Evolutionary conservation across 2,888 invertebrate species (phyloP), one percentile per base, ranked within the genome.

Genomic region (Serripes groenlandicus): DNA sequence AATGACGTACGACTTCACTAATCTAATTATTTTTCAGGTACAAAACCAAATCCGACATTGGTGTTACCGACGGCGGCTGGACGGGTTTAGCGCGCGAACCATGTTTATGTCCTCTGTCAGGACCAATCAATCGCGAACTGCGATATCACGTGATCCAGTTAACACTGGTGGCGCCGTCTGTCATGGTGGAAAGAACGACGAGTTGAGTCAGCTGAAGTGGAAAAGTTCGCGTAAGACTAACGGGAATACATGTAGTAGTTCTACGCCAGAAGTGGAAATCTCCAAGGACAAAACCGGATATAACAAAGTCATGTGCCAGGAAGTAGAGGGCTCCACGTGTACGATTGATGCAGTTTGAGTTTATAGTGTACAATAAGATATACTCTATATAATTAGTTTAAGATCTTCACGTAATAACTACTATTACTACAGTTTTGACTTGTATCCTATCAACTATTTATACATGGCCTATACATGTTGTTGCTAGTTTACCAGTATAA

Each of bases 61-160:
- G 30, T 76, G 73, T 56, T 77, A 81, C 54, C 26, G 76, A 21
- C 60, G 69, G 21, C 68, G 76, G 21, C 64, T 77, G 69, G 64
- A 66, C 11, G 77, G 81, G 34, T 72, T 75, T 72, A 34, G 62
- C 56, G 80, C 85, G 60, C 78, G 80, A 30, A 75, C 82, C 21
- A 30, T 82, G 32, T 66, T 82, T 70, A 56, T 85, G 68, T 81
- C 85, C 76, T 82, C 85, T 9, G 75, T 79, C 79, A 54, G 85
- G 49, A 81, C 85, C 56, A 37, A 56, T 42, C 34, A 64, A 30
- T 80, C 82, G 52, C 76, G 85, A n/a, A 62, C 71, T 34, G 64
- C 66, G n/a, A 56, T 78, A 9, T 77, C 80, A 77, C 70, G 75
- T 34, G 79, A 79, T 35, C 66, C 35, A 54, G 34, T 32, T 56